A percentile compares a stretch with the other conserved stretches of the same genome.
These are phyloP conservation scores for Seriola rivoliana DNA, from an alignment of 2,113 vertebrate genomes.

Conservation along the genomic window DNA sequence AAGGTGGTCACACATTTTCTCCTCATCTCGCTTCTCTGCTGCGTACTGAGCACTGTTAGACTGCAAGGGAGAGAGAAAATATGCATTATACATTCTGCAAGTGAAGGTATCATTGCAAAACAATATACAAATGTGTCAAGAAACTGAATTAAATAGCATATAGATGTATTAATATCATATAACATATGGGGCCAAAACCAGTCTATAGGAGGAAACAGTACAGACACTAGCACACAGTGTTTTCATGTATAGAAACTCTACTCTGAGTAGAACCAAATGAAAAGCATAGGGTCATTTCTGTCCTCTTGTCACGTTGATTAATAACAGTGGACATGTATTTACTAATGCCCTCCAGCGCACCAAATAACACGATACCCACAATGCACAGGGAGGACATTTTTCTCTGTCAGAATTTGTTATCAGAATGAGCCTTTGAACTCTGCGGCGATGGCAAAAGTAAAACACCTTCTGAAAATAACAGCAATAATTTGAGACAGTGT, in stretches of 20 bases:
- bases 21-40: constrained; percentile 96
- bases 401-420: constrained; percentile 86
- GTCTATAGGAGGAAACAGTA: constrained; percentile 3
- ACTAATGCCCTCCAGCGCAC: constrained; percentile 80
- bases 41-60: constrained; percentile 95
- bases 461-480: constrained; percentile 67
- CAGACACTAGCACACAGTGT: neutral
- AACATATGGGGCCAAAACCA: neutral
- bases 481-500: constrained; percentile 61
- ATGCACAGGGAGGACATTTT: constrained; percentile 78
- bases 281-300: constrained; percentile 82
- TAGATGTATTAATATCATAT: neutral
- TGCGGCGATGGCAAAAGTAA: constrained; percentile 58
- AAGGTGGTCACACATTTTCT: constrained; percentile 98
- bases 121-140: neutral
- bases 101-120: neutral
- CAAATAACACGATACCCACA: constrained; percentile 79
- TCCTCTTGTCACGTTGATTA: constrained; percentile 85
- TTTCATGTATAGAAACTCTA: constrained; percentile 63
- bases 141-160: neutral
- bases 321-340: constrained; percentile 85
- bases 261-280: constrained; percentile 75
- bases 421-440: constrained; percentile 81
- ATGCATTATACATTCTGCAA: neutral
- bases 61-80: constrained; percentile 74